Evolutionary conservation across 1,140 invertebrate species (phyloP), one percentile per base, ranked within the genome.

Genomic region (Trichoplusia ni): DNA sequence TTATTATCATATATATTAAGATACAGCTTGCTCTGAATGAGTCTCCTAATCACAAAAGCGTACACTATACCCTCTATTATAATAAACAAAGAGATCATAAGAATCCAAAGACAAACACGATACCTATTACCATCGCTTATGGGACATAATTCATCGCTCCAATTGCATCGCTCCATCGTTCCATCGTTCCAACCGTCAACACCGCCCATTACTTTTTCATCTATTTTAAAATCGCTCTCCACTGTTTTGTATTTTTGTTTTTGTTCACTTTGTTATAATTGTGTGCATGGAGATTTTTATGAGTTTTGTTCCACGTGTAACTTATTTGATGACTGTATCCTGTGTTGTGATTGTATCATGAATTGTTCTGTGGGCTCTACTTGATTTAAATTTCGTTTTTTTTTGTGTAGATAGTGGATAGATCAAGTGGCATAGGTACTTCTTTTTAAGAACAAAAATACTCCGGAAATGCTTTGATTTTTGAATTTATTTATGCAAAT

Each of bases 71-170:
- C 19, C 16, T 19, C 35, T 18, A 21, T 11, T 33, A 35, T 13
- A 13, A 6, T 14, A 40, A 46, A 11, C 21, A 25, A 47, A 29
- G 25, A 46, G 37, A 14, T 31, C 46, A 49, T 18, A 7, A 31
- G 7, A 49, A 29, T 38, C 16, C 21, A 6, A 9, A 9, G 8
- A 54, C 35, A 27, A 23, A 40, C 49, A 37, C 21, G 51, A n/a
- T n/a, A n/a, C n/a, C 18, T 31, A 49, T 49, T 49, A 49, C 25
- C 19, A 16, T 38, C 33, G 35, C 64, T 75, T 77, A 75, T 70
- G 62, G 46, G 64, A 70, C 70, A 79, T 77, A 77, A 78, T 77
- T 78, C 75, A 73, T 8, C 56, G 54, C n/a, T n/a, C n/a, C n/a
- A n/a, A n/a, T n/a, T n/a, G n/a, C 23, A 49, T 49, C 25, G 46